Percentiles rank a stretch among this genome's conserved stretches.
Conservation (phyloP, 2,888 invertebrate genomes). For the Sepiola atlantica region DNA sequence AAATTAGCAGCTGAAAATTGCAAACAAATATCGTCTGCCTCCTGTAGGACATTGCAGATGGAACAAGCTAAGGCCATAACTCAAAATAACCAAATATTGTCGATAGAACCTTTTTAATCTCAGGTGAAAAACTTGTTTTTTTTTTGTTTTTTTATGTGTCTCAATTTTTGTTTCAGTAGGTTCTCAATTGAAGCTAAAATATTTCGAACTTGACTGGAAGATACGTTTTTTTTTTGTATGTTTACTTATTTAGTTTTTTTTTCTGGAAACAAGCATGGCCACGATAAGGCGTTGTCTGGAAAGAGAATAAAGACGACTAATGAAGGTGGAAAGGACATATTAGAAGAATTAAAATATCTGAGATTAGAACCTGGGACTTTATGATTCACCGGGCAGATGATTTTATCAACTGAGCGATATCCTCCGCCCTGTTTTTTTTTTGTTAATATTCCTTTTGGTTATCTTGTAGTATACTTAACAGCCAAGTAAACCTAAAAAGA, state of each 20-base stretch:
- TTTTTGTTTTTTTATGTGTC: background rate
- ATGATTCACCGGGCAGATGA: slow-evolving; percentile 17
- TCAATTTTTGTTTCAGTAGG: background rate
- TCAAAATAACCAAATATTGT: no score
- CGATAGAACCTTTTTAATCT: no score
- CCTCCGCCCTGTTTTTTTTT: background rate
- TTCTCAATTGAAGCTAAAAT: background rate
- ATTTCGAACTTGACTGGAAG: background rate
- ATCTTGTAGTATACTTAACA: no score
- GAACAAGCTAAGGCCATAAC: no score
- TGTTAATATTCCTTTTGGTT: background rate
- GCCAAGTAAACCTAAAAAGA: no score
- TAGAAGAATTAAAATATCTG: background rate
- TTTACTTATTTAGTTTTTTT: background rate
- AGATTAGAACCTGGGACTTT: background rate
- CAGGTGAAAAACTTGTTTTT: no score
- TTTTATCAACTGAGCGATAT: background rate
- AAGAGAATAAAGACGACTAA: no score
- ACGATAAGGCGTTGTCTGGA: background rate
- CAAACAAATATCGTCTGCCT: no score
- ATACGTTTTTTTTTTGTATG: background rate
- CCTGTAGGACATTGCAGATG: no score
- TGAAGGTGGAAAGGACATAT: background rate
- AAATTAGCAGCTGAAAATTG: no score
- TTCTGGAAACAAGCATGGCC: no score